Base-by-base conservation (phyloP, 2,888 invertebrate species). In the Callimorpha dominula region DNA sequence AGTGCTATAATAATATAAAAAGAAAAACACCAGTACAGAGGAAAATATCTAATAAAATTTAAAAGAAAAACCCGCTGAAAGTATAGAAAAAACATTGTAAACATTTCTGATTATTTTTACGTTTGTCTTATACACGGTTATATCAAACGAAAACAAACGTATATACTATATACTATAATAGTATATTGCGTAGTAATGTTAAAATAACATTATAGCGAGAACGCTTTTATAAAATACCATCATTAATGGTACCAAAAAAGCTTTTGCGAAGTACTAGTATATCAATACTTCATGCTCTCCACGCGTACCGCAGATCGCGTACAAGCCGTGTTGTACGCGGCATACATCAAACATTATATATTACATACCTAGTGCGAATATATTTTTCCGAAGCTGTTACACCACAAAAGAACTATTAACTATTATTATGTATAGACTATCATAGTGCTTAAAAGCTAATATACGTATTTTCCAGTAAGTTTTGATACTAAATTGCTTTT, bases 341-440 rank as follows among this genome's bases (percentile, higher is more conserved):
- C 68, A 46, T 68, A 57, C 57, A 68, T 68, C 57, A 68, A 20
- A 68, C 57, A 57, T 68, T 20, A 57, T 68, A 43, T 20, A 3
- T 57, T n/a, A 0, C 7, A 0, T 52, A 52, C 1, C 2, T 17
- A 65, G 31, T 40, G 9, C 42, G 52, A n/a, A 52, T 40, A 52
- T 67, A 54, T 67, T 52, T 66, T 52, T 3, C 12, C 52, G 42
- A 17, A 67, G 40, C 42, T 67, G 8, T 49, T 31, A 65, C n/a
- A 20, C n/a, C 7, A 64, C 50, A 4, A 17, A 17, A 52, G 17
- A 17, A 17, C 15, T 64, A 64, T n/a, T 8, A n/a, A 9, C 12
- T 2, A 31, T 65, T 65, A 49, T 65, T 65, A 49, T 40, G 43
- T 50, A 65, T 65, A 7, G 7, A 50, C 31, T 50, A 1, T 50